Percentiles rank a stretch among this genome's conserved stretches.
These are phyloP conservation scores for Blastobasis adustella DNA, from an alignment of 2,888 invertebrate genomes.

Conservation along the genomic window DNA sequence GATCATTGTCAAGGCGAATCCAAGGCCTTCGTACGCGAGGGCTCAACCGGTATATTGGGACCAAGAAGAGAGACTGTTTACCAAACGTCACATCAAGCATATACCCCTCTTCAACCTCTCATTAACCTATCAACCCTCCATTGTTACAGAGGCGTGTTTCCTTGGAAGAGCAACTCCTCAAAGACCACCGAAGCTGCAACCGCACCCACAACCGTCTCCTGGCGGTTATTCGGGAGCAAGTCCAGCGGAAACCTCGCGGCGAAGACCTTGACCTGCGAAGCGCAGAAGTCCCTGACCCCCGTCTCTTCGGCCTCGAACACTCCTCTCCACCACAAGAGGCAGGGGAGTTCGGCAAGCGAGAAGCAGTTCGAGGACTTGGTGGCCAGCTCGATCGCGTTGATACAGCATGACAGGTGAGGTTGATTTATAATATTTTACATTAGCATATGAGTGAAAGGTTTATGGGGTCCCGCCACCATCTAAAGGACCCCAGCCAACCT, in stretches of 20 bases:
- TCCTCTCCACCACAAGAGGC: constrained; percentile 58
- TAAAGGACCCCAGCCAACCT: no score
- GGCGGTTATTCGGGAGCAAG: constrained; percentile 61
- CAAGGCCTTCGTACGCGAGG: no score
- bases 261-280: constrained; percentile 40
- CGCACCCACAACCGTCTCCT: constrained; percentile 34
- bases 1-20: no score
- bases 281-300: constrained; percentile 48
- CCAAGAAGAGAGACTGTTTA: neutral
- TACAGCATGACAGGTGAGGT: constrained; percentile 78
- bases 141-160: constrained; percentile 72
- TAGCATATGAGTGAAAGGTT: no score
- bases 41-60: no score
- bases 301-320: constrained; percentile 56
- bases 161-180: constrained; percentile 65
- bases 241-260: constrained; percentile 49
- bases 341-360: constrained; percentile 68
- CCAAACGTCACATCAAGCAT: neutral
- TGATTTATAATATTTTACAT: neutral
- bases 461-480: no score
- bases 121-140: constrained; percentile 2
- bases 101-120: neutral
- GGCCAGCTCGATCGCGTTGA: constrained; percentile 82
- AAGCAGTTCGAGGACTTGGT: constrained; percentile 76
- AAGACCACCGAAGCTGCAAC: constrained; percentile 30